Base-by-base conservation (phyloP, 2,797 vertebrate species). In the Chloroceryle inda region DNA sequence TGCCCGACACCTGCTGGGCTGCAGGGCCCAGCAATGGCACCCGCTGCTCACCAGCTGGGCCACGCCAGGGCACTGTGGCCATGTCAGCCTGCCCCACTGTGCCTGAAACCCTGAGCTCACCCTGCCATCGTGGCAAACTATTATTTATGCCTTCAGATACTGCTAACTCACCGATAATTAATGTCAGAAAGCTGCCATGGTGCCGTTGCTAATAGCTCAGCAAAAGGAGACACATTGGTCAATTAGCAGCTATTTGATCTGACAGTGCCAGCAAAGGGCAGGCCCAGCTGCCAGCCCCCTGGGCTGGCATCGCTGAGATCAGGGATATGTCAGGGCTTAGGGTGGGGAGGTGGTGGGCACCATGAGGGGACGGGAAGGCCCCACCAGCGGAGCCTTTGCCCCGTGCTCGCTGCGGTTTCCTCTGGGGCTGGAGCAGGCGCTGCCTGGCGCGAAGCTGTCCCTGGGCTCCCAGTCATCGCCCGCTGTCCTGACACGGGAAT, bases 151-250 rank as follows among this genome's bases (percentile, higher is more conserved):
- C 94, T 93, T 93, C 84, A 71, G 92, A 94, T 62, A 81, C 86
- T 79, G 88, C 96, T 91, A 94, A 89, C 92, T 90, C 97, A 33
- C 90, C 84, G 97, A 95, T 97, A 98, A 98, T 98, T 97, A 97
- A 94, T 92, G 97, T 98, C 97, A 97, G 89, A 76, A 44, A 50
- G 90, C 96, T 96, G 97, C 97, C 97, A 71, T 29, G 10, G 58
- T 86, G 81, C 96, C 13, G 27, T n/a, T 42, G 95, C 88, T 97
- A 96, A 98, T 94, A 95, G 94, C 86, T 73, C 85, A 68, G 76
- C 33, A 42, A 85, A 92, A 87, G 88, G 64, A 81, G 95, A 85
- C 53, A 5, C 67, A 2, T 7, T 44, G 97, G 96, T 98, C 97
- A 97, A 97, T 98, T 97, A 97, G 96, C 92, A 88, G 63, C 93